Base-by-base conservation (phyloP, 2,888 invertebrate species). In the Oligia latruncula region DNA sequence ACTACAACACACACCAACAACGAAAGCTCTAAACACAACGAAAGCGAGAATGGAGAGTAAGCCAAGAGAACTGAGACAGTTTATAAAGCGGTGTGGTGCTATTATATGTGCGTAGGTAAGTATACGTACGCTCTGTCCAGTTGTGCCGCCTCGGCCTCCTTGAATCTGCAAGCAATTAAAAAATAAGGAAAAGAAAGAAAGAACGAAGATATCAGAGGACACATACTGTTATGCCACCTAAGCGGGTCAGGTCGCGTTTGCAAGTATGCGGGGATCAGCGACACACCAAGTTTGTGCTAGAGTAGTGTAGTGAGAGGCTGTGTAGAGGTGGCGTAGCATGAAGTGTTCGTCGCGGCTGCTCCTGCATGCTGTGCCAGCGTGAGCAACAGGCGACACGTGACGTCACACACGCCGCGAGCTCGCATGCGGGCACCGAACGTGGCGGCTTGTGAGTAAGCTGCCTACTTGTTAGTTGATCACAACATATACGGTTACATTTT, bases 111-210 rank as follows among this genome's bases (percentile, higher is more conserved):
- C 94, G 92, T 90, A 92, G 94, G 94, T 95, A 95, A 95, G 94
- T 95, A 97, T 98, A 98, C 98, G 97, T 98, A 98, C 98, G 98
- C 97, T 98, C 98, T 97, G 97, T 98, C 98, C 97, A 98, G 96
- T 91, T 97, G 98, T 93, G 98, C 98, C 95, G 98, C 98, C 97
- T 98, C 98, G 95, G 98, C 97, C 97, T 98, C 98, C 98, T 98
- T 98, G 98, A 98, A 98, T 98, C 98, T 98, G 98, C 93, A 98
- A 98, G 97, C 96, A 97, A 97, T 97, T 96, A 95, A 96, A 97
- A 91, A 95, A 95, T 95, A 96, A 96, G 96, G 96, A 95, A 95
- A 95, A 95, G 95, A 95, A 95, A 95, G 95, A 96, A 93, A 95
- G 93, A 94, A 94, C 93, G 90, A 92, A 93, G 92, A 93, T 91